Evolutionary conservation across 2,113 vertebrate genomes (phyloP).

Genomic region (Gymnogyps californianus): DNA sequence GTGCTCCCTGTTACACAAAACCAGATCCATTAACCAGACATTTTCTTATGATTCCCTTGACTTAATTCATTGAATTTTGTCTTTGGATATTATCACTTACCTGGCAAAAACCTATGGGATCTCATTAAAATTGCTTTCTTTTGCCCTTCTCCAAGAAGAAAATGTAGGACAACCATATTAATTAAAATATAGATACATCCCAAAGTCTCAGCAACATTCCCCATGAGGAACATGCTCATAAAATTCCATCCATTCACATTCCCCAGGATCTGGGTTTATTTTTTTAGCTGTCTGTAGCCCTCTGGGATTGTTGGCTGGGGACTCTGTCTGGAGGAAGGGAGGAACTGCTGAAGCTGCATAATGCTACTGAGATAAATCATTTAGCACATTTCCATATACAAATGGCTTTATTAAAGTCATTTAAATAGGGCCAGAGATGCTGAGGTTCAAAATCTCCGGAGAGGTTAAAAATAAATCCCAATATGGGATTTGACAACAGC

Average conservation of each 20-base stretch:
- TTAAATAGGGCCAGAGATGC: neutral
- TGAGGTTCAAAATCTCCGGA: neutral
- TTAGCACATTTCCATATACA: neutral
- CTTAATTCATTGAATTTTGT: neutral
- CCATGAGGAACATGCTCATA: neutral
- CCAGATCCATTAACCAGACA: neutral
- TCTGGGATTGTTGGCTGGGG: neutral
- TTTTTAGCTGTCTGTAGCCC: neutral
- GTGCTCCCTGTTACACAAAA: neutral
- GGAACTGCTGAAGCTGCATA: neutral
- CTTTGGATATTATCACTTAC: neutral
- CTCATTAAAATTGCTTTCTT: slow-evolving; percentile 30
- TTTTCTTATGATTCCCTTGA: neutral
- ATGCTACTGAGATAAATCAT: neutral
- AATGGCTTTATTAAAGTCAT: neutral
- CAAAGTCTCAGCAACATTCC: slow-evolving; percentile 13
- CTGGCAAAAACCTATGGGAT: neutral
- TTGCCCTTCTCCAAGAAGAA: neutral
- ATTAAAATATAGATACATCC: slow-evolving; percentile 18
- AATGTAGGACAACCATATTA: slow-evolving; percentile 11
- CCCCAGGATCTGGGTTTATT: neutral
- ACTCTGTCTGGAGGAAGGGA: neutral
- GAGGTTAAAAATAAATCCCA: neutral
- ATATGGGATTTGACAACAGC: neutral
- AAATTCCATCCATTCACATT: neutral